phyloP scores from a whole-genome alignment of 2,797 vertebrate genomes.

The Molossus alvarezi region DNA sequence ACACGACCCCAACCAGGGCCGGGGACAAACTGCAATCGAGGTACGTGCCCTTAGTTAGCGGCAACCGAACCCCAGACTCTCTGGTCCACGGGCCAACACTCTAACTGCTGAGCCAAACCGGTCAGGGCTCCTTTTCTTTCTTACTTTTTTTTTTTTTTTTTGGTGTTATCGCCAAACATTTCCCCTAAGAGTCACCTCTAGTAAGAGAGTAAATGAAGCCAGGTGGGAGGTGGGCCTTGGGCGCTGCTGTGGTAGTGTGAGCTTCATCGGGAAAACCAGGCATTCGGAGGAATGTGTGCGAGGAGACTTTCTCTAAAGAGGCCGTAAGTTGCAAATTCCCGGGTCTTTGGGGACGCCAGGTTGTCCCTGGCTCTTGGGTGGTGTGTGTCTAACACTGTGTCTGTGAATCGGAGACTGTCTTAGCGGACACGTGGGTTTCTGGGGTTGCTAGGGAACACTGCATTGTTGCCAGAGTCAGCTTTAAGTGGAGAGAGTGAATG shows the following conservation, averaged over 20 bases:
- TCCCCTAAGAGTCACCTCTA: slow-evolving; percentile 43
- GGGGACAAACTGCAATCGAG: no score
- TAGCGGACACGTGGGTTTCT: not conserved
- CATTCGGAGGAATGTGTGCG: not conserved
- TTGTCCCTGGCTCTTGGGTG: not conserved
- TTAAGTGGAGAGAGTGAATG: not conserved
- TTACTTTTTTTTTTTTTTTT: slow-evolving; percentile 46
- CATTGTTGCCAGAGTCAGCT: not conserved
- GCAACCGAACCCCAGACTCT: no score
- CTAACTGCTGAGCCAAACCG: no score
- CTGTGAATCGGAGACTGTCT: not conserved
- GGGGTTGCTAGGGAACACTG: not conserved
- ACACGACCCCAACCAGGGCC: no score
- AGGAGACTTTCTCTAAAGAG: not conserved
- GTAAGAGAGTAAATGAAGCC: not conserved
- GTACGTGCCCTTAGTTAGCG: no score
- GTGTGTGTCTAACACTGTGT: no score
- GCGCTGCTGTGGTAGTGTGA: not conserved
- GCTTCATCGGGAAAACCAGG: not conserved
- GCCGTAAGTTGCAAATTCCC: not conserved
- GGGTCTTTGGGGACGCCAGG: not conserved
- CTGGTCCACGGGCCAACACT: no score
- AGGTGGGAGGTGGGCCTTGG: not conserved
- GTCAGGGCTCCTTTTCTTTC: not conserved
- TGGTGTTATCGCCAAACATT: slow-evolving; percentile 56